Evolutionary conservation across 2,888 invertebrate genomes (phyloP).

Genomic region (Girardia tigrina): DNA sequence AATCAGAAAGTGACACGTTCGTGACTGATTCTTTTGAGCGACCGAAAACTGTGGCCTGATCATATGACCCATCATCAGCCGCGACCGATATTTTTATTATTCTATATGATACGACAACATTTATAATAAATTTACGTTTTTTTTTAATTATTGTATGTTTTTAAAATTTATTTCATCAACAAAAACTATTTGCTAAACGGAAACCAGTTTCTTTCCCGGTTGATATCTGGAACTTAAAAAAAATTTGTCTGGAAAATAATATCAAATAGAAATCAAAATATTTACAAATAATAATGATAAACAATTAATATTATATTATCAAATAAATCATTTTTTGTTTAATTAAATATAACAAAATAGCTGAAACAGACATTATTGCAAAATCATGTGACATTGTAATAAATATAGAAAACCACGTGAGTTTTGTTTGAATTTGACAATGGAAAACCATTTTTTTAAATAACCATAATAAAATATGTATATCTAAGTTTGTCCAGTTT

Average conservation of each 20-base stretch:
- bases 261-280: too few species aligned
- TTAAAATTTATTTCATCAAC: too few species aligned
- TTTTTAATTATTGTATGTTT: not conserved
- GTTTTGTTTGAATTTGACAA: constrained; percentile 19
- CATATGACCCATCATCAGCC: not conserved
- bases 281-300: too few species aligned
- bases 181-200: too few species aligned
- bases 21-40: not conserved
- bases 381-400: not conserved
- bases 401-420: constrained; percentile 4
- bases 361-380: not conserved
- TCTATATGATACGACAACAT: too few species aligned
- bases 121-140: not conserved
- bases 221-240: too few species aligned
- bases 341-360: not conserved
- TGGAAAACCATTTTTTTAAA: constrained; percentile 17
- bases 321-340: too few species aligned
- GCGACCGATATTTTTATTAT: not conserved
- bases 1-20: not conserved
- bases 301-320: too few species aligned
- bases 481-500: too few species aligned
- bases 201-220: too few species aligned
- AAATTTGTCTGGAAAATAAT: too few species aligned
- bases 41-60: not conserved
- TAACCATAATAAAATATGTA: too few species aligned